Percentiles rank a stretch among this genome's conserved stretches.
Evolutionary conservation across 2,113 vertebrate genomes (phyloP).

Genomic region (Lophura nycthemera): DNA sequence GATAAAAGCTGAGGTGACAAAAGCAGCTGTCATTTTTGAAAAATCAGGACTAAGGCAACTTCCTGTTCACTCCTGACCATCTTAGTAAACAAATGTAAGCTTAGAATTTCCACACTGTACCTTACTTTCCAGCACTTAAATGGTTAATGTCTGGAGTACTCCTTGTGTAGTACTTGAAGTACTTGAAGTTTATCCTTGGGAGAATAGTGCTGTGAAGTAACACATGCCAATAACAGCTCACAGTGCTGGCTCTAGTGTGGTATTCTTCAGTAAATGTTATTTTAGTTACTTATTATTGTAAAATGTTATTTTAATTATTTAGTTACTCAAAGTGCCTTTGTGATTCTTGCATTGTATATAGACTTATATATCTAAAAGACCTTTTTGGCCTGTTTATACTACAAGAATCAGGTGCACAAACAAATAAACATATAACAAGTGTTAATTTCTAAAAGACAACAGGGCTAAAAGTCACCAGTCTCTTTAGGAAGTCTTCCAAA

Average conservation of each 20-base stretch:
- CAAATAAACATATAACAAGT: neutral
- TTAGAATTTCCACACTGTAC: neutral
- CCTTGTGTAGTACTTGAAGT: neutral
- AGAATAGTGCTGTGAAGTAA: neutral
- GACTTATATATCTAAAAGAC: neutral
- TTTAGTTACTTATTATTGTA: neutral
- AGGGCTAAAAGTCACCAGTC: neutral
- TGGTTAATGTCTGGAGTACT: neutral
- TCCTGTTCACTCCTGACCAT: neutral
- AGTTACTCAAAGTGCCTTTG: neutral
- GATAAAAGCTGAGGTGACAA: neutral
- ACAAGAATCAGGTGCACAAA: neutral
- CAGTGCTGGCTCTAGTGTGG: neutral
- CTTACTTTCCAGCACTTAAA: neutral
- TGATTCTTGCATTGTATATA: neutral
- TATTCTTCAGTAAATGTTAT: neutral
- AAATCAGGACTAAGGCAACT: neutral
- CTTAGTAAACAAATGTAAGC: neutral
- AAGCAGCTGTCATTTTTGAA: neutral
- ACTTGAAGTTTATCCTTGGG: constrained; percentile 20
- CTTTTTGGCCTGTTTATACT: constrained; percentile 4
- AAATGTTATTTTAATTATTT: constrained; percentile 9
- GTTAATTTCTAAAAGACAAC: neutral
- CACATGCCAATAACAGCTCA: neutral
- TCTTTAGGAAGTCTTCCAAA: neutral